A percentile compares a stretch with the other conserved stretches of the same genome.
These are phyloP conservation scores for Ptyas mucosa DNA, from an alignment of 2,113 vertebrate species.

Conservation along the genomic window DNA sequence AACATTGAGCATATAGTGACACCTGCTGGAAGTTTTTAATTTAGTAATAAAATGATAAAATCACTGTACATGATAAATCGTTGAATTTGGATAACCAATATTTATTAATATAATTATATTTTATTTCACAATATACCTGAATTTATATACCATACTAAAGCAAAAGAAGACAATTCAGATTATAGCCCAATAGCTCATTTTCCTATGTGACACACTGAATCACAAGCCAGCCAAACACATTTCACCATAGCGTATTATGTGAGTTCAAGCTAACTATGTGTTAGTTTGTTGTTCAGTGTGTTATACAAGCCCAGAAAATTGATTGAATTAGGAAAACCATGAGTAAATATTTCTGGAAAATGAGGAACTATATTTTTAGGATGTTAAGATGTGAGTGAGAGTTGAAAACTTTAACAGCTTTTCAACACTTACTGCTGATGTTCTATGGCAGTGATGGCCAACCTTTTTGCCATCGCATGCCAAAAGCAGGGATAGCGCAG, in stretches of 20 bases:
- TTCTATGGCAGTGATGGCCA: too few species aligned
- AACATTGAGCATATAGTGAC: conserved; percentile 50
- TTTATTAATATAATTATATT: neutral
- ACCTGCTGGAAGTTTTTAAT: conserved; percentile 55
- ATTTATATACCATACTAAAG: neutral
- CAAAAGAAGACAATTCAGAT: neutral
- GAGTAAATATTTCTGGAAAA: neutral
- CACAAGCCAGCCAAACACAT: neutral
- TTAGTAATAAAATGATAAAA: neutral
- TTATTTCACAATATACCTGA: neutral
- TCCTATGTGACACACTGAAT: neutral
- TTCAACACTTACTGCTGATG: neutral
- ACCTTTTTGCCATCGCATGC: too few species aligned
- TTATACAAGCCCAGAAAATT: neutral
- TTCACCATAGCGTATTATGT: neutral
- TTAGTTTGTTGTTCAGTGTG: neutral
- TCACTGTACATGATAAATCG: neutral
- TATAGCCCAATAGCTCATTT: neutral
- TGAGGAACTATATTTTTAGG: neutral
- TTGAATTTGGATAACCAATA: neutral
- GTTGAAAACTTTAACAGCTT: neutral
- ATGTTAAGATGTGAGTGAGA: neutral
- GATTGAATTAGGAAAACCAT: neutral
- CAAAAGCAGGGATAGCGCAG: too few species aligned
- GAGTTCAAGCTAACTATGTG: neutral